These are phyloP conservation scores for Daubentonia madagascariensis DNA, from an alignment of 2,113 vertebrate species.

Conservation along the genomic window DNA sequence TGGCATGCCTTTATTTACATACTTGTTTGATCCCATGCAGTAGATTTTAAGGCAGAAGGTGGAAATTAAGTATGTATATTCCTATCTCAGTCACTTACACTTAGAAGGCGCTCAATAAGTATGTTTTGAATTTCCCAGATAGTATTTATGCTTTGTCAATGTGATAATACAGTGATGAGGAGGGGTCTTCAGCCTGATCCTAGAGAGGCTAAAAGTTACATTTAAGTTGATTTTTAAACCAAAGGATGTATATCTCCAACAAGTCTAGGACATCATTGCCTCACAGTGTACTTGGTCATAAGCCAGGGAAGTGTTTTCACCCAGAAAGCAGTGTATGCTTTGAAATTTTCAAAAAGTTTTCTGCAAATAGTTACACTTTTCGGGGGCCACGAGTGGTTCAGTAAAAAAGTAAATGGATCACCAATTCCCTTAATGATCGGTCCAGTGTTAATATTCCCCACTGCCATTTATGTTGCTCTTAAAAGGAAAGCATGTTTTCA, in stretches of 20 bases:
- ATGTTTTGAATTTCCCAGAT: not conserved
- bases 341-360: no score
- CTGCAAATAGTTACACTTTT: no score
- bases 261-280: not conserved
- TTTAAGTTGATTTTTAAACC: not conserved
- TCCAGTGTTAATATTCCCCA: not conserved
- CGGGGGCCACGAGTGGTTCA: not conserved
- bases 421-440: not conserved
- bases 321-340: not conserved
- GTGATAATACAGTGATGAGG: not conserved
- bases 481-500: not conserved
- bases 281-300: not conserved
- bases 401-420: not conserved
- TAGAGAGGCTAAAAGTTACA: not conserved
- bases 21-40: not conserved
- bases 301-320: not conserved
- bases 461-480: not conserved
- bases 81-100: not conserved
- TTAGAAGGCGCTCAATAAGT: not conserved
- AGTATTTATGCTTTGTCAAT: not conserved
- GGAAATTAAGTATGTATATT: not conserved
- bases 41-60: not conserved
- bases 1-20: not conserved
- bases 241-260: not conserved
- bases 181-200: not conserved